Conservation (phyloP, 2,888 invertebrate species). For the Tetramorium bicarinatum region DNA sequence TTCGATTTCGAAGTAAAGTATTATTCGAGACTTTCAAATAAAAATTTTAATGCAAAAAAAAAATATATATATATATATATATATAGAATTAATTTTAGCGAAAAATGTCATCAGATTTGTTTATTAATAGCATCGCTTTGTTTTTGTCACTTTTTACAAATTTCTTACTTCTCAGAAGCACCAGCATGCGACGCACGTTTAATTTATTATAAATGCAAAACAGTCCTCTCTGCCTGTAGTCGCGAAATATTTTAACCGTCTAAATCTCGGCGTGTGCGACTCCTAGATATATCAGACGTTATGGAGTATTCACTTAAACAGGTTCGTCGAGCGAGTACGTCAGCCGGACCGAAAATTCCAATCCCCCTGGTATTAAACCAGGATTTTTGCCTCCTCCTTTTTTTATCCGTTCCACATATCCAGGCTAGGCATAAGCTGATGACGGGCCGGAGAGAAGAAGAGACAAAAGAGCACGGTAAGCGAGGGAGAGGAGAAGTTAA, state of each 20-base stretch:
- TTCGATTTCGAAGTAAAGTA: background rate
- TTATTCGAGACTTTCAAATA: background rate
- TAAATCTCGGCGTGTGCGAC: background rate
- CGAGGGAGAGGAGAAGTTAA: slow-evolving; percentile 15
- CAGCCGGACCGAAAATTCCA: slow-evolving; percentile 47
- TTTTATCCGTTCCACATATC: slow-evolving; percentile 51
- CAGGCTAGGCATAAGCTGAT: slow-evolving; percentile 50
- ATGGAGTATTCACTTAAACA: slow-evolving; percentile 12
- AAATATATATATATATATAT: background rate
- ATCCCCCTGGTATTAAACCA: slow-evolving; percentile 49
- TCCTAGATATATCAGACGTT: slow-evolving; percentile 31
- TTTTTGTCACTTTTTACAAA: background rate
- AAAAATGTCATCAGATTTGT: background rate
- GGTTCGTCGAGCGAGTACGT: slow-evolving; percentile 26
- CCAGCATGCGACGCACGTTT: background rate
- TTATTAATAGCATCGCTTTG: background rate
- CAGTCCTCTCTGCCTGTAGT: background rate
- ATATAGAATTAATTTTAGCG: background rate
- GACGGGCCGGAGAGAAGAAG: slow-evolving; percentile 44
- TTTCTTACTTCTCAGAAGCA: background rate
- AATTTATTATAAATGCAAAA: slow-evolving; percentile 11
- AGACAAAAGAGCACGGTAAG: slow-evolving; percentile 23
- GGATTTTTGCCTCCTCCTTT: slow-evolving; percentile 38
- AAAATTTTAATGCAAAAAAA: background rate
- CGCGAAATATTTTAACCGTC: slow-evolving; percentile 2